Evolutionary conservation across 2,113 vertebrate species (phyloP), one percentile per base, ranked within the genome.

Genomic region (Centropus bengalensis): DNA sequence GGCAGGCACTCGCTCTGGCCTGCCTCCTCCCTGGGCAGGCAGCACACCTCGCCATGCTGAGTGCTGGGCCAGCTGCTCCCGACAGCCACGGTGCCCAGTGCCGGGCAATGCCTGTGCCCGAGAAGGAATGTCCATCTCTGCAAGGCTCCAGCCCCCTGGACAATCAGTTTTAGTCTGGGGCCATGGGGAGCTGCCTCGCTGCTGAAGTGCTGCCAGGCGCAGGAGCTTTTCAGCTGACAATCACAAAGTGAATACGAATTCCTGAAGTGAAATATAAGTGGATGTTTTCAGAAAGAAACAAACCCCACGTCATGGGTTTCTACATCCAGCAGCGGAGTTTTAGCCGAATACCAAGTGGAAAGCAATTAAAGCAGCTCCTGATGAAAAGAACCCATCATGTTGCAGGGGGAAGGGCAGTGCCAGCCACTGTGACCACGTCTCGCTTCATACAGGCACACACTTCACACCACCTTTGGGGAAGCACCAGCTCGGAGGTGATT

Each of bases 31-130:
- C 20, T 38, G 1, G 1, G 3, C 45, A 7, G 51, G 44, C 12
- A 6, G 74, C 19, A 33, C 63, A 27, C 55, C 64, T 45, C 9
- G 42, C 40, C 68, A 13, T 16, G 6, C 36, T 36, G 36, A 36
- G 36, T 36, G 36, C 36, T 36, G 36, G 36, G 95, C 98, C 97
- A 97, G 98, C 98, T 98, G 94, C 96, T 98, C 96, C 47, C 47
- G 94, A 98, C 97, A 97, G 98, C 97, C 97, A 97, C 97, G 97
- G 97, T 97, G 97, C 97, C 83, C 97, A 47, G 66, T 93, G 94
- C 96, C 75, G 95, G 97, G 98, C 98, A 97, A 96, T 94, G 80
- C 96, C 90, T n/a, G 89, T 97, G 96, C 96, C 93, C 28, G 95
- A 97, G 95, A 92, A 97, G 92, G 91, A 91, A 91, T 96, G 93